These are phyloP conservation scores for Sylvicola fuscatus DNA, from an alignment of 2,888 invertebrate genomes.

Conservation along the genomic window DNA sequence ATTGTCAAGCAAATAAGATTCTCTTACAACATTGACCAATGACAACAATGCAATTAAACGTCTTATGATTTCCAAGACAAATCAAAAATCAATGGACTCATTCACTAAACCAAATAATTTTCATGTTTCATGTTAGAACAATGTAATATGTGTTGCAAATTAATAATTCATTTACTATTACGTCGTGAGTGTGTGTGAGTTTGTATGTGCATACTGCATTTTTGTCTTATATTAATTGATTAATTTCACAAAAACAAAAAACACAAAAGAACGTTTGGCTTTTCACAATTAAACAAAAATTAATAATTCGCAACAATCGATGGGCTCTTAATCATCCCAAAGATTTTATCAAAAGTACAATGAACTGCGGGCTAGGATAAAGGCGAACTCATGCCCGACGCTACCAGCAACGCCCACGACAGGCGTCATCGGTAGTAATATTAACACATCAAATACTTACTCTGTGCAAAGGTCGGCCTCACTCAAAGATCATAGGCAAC, in stretches of 20 bases:
- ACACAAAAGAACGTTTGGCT: neutral
- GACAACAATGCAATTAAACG: too few species aligned
- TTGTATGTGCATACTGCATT: too few species aligned
- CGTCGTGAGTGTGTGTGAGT: too few species aligned
- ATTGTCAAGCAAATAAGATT: too few species aligned
- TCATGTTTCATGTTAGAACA: too few species aligned
- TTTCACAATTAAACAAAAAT: conserved; percentile 2
- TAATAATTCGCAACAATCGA: neutral
- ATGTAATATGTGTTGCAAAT: too few species aligned
- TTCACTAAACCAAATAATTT: too few species aligned
- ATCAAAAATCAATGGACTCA: too few species aligned
- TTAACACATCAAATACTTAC: conserved; percentile 29
- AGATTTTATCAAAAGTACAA: conserved; percentile 81
- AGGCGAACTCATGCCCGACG: conserved; percentile 64
- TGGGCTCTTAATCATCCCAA: conserved; percentile 1
- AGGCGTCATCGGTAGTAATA: conserved; percentile 15
- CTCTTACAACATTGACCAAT: too few species aligned
- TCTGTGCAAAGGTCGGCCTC: conserved; percentile 36
- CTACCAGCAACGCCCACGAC: conserved; percentile 38
- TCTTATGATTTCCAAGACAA: too few species aligned
- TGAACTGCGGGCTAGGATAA: conserved; percentile 73
- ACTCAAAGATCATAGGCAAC: conserved; percentile 29
- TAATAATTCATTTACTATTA: neutral
- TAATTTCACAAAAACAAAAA: neutral
- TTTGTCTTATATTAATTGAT: neutral